These are phyloP conservation scores for Pachycephus smyrnensis DNA, from an alignment of 2,888 invertebrate genomes.

Conservation along the genomic window DNA sequence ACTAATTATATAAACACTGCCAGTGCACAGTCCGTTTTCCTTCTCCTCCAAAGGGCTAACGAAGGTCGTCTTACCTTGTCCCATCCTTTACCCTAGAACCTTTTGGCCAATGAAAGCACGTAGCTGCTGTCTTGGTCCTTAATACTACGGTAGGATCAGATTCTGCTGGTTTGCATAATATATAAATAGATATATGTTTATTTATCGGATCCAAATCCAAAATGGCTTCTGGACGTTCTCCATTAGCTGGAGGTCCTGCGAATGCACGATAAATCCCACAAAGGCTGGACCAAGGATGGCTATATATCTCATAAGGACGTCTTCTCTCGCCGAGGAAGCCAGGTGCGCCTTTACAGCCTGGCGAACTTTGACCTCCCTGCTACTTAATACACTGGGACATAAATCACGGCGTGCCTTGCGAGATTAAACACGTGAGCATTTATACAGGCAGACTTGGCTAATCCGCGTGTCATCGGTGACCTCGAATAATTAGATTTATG, in stretches of 20 bases:
- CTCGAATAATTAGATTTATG: conserved; percentile 35
- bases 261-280: background rate
- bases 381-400: conserved; percentile 34
- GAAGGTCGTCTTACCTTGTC: conserved; percentile 29
- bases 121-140: background rate
- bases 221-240: background rate
- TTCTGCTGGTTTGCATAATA: background rate
- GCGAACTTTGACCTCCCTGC: conserved; percentile 10
- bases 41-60: conserved; percentile 35
- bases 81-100: background rate
- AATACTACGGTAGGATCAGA: background rate
- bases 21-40: background rate
- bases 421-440: conserved; percentile 32
- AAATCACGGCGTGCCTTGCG: conserved; percentile 31
- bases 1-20: conserved; percentile 45
- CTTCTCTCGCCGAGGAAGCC: background rate
- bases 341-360: background rate
- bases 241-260: background rate
- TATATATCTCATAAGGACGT: background rate
- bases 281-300: background rate
- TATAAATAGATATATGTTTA: background rate
- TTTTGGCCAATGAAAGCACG: background rate
- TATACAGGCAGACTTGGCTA: conserved; percentile 21
- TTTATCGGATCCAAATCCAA: background rate
- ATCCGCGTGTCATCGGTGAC: conserved; percentile 24